Percentiles rank a stretch among this genome's conserved stretches.
Evolutionary conservation across 2,888 invertebrate genomes (phyloP).

Genomic region (Idaea straminata): DNA sequence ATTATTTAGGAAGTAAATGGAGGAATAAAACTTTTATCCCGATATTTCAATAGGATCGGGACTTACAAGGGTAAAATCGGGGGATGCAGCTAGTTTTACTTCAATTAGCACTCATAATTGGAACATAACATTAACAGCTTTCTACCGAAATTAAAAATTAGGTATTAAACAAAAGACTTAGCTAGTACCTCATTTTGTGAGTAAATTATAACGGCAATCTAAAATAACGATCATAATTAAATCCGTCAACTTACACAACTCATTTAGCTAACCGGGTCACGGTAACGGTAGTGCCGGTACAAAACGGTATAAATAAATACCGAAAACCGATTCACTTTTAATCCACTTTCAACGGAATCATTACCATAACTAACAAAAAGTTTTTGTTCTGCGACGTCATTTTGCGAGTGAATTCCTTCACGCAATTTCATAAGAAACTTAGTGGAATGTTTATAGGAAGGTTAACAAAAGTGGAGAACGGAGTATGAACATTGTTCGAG

Average conservation of each 20-base stretch:
- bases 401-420: constrained; percentile 43
- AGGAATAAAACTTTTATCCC: too few species aligned
- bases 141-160: too few species aligned
- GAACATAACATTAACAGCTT: too few species aligned
- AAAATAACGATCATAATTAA: neutral
- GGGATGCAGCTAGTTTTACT: too few species aligned
- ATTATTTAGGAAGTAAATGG: too few species aligned
- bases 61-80: too few species aligned
- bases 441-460: neutral
- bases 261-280: neutral
- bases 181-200: neutral
- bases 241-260: neutral
- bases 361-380: constrained; percentile 34
- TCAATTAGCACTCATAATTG: too few species aligned
- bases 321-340: neutral
- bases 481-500: neutral
- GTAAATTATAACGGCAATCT: neutral
- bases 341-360: neutral
- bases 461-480: neutral
- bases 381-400: constrained; percentile 50
- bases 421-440: constrained; percentile 33
- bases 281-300: neutral
- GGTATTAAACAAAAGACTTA: neutral
- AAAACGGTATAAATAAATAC: neutral
- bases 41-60: too few species aligned